These are phyloP conservation scores for Zeugodacus cucurbitae DNA, from an alignment of 1,140 invertebrate genomes.

Conservation along the genomic window DNA sequence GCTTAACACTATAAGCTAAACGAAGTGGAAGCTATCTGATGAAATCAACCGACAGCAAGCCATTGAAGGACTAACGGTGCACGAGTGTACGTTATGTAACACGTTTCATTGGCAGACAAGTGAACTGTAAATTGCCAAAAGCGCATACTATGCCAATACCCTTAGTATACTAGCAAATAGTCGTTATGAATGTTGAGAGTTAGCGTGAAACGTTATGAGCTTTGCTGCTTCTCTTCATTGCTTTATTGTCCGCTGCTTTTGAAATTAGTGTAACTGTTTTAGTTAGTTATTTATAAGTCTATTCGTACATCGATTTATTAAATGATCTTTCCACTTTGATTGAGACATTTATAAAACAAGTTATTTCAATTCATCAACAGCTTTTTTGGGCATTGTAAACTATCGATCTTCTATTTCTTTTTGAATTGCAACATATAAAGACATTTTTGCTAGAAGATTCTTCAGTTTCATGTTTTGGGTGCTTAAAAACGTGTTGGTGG, in stretches of 20 bases:
- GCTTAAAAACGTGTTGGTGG: too few relatives aligned
- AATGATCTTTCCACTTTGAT: too few relatives aligned
- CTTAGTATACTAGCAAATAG: background rate
- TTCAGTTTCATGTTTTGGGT: too few relatives aligned
- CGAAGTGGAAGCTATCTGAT: slow-evolving; percentile 15
- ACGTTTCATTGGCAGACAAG: slow-evolving; percentile 10
- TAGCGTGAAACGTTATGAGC: background rate
- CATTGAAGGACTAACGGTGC: background rate
- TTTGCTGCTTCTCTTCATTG: background rate
- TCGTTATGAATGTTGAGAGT: background rate
- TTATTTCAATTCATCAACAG: too few relatives aligned
- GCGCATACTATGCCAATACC: background rate
- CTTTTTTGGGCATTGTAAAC: too few relatives aligned
- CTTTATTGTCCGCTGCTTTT: background rate
- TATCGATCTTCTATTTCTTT: too few relatives aligned
- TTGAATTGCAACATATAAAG: too few relatives aligned
- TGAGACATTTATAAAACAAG: too few relatives aligned
- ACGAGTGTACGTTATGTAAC: background rate
- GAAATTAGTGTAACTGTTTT: background rate
- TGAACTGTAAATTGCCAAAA: slow-evolving; percentile 22
- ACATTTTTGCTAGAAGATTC: too few relatives aligned
- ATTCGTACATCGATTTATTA: background rate
- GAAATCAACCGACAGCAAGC: background rate
- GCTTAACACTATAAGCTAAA: background rate
- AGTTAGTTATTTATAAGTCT: background rate